Evolutionary conservation across 2,797 vertebrate species (phyloP), one percentile per base, ranked within the genome.

Genomic region (Paguma larvata): DNA sequence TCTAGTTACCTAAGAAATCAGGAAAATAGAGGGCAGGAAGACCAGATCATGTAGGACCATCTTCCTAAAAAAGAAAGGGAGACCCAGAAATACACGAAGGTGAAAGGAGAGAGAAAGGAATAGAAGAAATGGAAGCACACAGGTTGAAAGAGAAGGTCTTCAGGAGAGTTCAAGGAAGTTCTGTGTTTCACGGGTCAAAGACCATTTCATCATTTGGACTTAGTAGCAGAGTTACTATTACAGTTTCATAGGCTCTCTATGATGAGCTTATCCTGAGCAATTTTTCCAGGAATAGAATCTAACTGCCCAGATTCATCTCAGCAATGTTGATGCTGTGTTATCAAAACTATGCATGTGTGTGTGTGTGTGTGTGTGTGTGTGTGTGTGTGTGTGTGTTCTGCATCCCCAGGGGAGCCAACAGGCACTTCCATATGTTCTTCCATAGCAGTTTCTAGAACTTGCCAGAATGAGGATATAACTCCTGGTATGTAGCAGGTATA

Each of bases 261-360:
- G 68, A 53, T 84, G 23, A 53, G 23, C 32, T 91, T 46, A 41
- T n/a, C 51, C 77, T 84, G 77, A 32, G 48, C 46, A 70, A 19
- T n/a, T 51, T 95, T 75, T 67, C 44, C 30, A 72, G 51, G n/a
- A 84, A 78, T 72, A 86, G 23, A 70, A 53, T 56, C 53, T 44
- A 46, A 70, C 83, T 94, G 46, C 2, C 51, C 25, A 34, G 30
- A 53, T 70, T 23, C 18, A 68, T 34, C 62, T 46, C 14, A 70
- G n/a, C 23, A 83, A 12, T 46, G 34, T 7, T 38, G 48, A 87
- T 91, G 18, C 32, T 16, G 15, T 38, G 18, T 80, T 68, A 51
- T n/a, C 6, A 65, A 75, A 90, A 56, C 16, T 32, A 23, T 67
- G 44, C 13, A 0, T 62, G 23, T 70, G 12, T 48, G 11, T 86